Conservation (phyloP, 2,888 invertebrate species). For the Embidobia sp. region DNA sequence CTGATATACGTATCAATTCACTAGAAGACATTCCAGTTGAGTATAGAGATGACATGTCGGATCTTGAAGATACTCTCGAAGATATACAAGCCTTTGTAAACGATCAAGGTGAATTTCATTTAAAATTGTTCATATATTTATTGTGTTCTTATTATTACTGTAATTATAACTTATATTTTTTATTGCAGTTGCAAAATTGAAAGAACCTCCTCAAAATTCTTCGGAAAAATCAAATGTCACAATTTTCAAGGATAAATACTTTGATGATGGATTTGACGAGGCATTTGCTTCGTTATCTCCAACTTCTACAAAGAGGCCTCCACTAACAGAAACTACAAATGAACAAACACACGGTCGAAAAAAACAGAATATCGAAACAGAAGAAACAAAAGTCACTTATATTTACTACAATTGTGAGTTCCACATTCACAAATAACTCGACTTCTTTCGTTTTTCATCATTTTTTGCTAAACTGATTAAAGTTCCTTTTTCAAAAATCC, state of each 20-base stretch:
- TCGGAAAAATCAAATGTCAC: background rate
- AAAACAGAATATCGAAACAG: slow-evolving; percentile 4
- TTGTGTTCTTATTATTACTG: no score
- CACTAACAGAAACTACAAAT: background rate
- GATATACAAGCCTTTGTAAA: background rate
- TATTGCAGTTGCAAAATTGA: background rate
- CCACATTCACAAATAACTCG: slow-evolving; percentile 2
- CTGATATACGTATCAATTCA: background rate
- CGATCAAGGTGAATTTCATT: slow-evolving; percentile 1
- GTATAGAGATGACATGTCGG: background rate
- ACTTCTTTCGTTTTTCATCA: background rate
- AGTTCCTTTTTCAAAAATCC: no score
- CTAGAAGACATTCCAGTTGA: background rate
- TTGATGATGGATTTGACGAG: background rate
- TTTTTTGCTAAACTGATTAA: no score
- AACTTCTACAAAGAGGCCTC: background rate
- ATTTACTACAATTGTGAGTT: slow-evolving; percentile 2
- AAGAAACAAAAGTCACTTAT: slow-evolving; percentile 1
- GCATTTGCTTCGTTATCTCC: background rate
- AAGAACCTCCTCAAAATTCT: background rate
- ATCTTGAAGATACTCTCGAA: slow-evolving; percentile 3
- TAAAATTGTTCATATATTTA: background rate
- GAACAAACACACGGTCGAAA: background rate
- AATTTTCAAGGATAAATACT: background rate
- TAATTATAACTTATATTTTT: background rate